These are phyloP conservation scores for Aphis craccivora DNA, from an alignment of 1,140 invertebrate genomes.

Conservation along the genomic window DNA sequence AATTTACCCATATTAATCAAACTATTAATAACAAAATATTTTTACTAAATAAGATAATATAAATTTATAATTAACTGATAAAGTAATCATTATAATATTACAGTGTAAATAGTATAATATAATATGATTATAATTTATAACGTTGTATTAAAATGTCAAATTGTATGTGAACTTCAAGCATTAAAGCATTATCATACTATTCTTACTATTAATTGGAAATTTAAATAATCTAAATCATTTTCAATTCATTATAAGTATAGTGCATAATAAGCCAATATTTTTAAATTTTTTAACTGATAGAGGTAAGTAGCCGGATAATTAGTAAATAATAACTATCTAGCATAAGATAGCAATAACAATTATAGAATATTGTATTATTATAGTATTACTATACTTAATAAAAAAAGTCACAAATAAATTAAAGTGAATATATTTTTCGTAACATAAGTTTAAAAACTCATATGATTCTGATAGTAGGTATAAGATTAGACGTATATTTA, in stretches of 20 bases:
- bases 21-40: neutral
- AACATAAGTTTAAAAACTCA: neutral
- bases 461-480: neutral
- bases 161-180: neutral
- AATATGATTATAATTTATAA: neutral
- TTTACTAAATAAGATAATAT: neutral
- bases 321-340: neutral
- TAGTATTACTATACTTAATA: neutral
- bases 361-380: neutral
- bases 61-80: neutral
- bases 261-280: neutral
- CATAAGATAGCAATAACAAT: neutral
- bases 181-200: neutral
- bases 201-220: neutral
- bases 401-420: neutral
- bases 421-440: neutral
- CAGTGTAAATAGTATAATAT: neutral
- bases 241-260: neutral
- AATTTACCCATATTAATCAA: neutral
- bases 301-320: neutral
- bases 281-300: neutral
- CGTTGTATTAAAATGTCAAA: neutral
- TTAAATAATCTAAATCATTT: neutral
- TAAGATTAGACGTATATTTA: neutral
- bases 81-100: no score